A percentile compares a stretch with the other conserved stretches of the same genome.
Conservation (phyloP, 1,140 invertebrate species). For the Galendromus occidentalis region DNA sequence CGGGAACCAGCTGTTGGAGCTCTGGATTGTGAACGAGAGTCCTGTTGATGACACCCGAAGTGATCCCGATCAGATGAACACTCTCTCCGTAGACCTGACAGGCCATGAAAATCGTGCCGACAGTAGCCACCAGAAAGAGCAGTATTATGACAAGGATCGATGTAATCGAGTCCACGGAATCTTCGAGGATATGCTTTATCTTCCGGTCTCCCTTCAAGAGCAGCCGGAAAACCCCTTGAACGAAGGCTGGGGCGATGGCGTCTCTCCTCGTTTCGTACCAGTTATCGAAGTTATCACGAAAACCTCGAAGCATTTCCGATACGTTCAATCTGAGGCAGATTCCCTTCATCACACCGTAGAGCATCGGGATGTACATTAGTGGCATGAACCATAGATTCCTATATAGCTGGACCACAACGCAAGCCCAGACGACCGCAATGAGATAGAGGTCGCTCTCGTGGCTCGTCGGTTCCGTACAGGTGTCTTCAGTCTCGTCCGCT, state of each 20-base stretch:
- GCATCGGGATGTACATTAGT: slow-evolving; percentile 41
- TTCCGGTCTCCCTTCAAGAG: neutral
- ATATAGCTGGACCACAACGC: slow-evolving; percentile 46
- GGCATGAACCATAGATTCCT: slow-evolving; percentile 46
- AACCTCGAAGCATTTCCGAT: neutral
- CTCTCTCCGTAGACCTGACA: slow-evolving; percentile 78
- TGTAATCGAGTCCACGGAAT: slow-evolving; percentile 31
- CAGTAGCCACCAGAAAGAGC: slow-evolving; percentile 28
- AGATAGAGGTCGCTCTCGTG: slow-evolving; percentile 37
- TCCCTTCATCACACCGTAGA: slow-evolving; percentile 40
- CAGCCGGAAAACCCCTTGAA: slow-evolving; percentile 1
- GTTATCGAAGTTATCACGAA: neutral
- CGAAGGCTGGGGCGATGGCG: neutral
- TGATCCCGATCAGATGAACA: slow-evolving; percentile 69
- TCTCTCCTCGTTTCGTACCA: neutral
- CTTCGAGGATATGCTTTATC: slow-evolving; percentile 23
- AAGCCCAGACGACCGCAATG: slow-evolving; percentile 43
- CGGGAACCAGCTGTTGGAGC: slow-evolving; percentile 45
- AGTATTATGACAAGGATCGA: slow-evolving; percentile 32
- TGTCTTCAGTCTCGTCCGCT: slow-evolving; percentile 14
- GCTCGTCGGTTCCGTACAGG: neutral
- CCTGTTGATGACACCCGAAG: slow-evolving; percentile 67
- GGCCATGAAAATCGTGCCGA: slow-evolving; percentile 29
- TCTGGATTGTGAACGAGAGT: slow-evolving; percentile 73
- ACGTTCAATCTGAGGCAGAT: slow-evolving; percentile 1